A percentile compares a stretch with the other conserved stretches of the same genome.
Evolutionary conservation across 1,140 invertebrate species (phyloP).

Genomic region (Oryctes rhinoceros): DNA sequence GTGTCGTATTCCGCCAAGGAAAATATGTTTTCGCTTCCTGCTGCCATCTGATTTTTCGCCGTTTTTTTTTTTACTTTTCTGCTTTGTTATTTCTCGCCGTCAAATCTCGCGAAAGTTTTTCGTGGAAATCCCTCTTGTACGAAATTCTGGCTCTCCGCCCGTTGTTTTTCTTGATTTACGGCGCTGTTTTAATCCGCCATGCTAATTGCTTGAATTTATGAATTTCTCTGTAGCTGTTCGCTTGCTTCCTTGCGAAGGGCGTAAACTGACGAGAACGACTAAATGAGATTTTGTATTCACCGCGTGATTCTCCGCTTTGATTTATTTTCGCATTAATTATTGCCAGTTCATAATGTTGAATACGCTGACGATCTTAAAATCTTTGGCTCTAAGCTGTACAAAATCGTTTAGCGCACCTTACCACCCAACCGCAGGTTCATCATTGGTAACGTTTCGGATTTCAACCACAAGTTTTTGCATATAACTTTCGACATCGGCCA

Average conservation of each 20-base stretch:
- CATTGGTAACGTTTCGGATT: no score
- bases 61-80: not conserved
- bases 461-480: no score
- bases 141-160: not conserved
- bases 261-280: not conserved
- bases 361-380: no score
- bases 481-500: no score
- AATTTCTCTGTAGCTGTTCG: not conserved
- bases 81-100: not conserved
- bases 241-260: not conserved
- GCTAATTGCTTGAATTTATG: conserved; percentile 25
- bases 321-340: no score
- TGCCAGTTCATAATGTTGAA: no score
- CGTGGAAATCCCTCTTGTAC: not conserved
- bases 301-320: no score
- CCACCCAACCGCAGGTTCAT: no score
- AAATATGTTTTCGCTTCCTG: not conserved
- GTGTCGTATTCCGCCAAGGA: not conserved
- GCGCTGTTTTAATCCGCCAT: conserved; percentile 2
- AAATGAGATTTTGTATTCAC: not conserved
- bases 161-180: conserved; percentile 28
- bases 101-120: not conserved
- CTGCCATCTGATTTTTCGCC: not conserved
- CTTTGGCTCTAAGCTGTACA: no score
- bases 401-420: no score